Conservation (phyloP, 2,797 vertebrate genomes). For the Scolopax rusticola region DNA sequence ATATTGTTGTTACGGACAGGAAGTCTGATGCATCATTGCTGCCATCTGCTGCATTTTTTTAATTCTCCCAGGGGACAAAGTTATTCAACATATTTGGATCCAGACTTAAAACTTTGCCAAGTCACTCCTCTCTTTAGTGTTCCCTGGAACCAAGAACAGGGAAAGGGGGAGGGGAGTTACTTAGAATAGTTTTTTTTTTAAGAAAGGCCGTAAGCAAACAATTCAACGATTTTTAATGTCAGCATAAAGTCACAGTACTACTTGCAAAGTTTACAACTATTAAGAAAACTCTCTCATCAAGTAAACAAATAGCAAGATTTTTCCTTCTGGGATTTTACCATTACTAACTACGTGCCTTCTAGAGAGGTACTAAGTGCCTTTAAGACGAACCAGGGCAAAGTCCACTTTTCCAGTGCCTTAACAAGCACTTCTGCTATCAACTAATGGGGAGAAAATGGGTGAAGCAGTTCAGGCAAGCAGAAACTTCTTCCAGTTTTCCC, state of each 20-base stretch:
- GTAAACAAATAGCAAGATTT: not conserved
- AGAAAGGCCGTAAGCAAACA: slow-evolving; percentile 32
- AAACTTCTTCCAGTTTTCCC: slow-evolving; percentile 2
- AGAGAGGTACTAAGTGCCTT: not conserved
- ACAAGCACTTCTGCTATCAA: slow-evolving; percentile 32
- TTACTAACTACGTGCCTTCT: not conserved
- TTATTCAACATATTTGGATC: slow-evolving; percentile 21
- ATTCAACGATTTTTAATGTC: not conserved
- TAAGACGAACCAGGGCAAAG: not conserved
- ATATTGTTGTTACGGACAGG: not conserved
- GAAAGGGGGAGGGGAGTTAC: slow-evolving; percentile 19
- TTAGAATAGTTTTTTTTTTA: slow-evolving; percentile 43
- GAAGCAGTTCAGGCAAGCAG: slow-evolving; percentile 3
- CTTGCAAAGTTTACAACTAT: not conserved
- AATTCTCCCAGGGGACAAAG: slow-evolving; percentile 18
- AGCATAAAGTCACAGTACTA: not conserved
- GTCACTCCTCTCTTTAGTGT: slow-evolving; percentile 34
- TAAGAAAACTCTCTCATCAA: not conserved
- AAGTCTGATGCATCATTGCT: slow-evolving; percentile 66
- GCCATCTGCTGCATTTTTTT: slow-evolving; percentile 70
- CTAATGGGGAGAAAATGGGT: not conserved
- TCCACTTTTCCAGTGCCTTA: not conserved
- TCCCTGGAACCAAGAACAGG: not conserved
- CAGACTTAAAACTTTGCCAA: slow-evolving; percentile 28
- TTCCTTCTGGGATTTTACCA: not conserved